These are phyloP conservation scores for Nyctibius bracteatus DNA, from an alignment of 2,113 vertebrate species.

Conservation along the genomic window DNA sequence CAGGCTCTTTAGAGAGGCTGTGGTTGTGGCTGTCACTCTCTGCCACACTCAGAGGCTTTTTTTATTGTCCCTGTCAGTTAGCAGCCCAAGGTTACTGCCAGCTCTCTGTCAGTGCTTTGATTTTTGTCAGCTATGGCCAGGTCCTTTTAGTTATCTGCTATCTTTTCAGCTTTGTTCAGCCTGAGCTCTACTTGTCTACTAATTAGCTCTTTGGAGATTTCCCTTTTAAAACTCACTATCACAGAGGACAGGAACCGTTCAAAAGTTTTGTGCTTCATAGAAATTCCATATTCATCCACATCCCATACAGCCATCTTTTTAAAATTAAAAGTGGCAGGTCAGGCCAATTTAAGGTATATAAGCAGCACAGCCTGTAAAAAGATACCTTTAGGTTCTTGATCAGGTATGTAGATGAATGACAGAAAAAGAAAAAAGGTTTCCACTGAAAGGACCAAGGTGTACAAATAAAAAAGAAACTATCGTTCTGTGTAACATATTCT, in stretches of 20 bases:
- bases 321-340: slow-evolving; percentile 85
- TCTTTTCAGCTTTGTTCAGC: slow-evolving; percentile 92
- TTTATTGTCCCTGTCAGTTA: slow-evolving; percentile 93
- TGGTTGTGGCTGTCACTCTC: slow-evolving; percentile 75
- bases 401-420: slow-evolving; percentile 77
- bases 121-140: slow-evolving; percentile 91
- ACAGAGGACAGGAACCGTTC: slow-evolving; percentile 85
- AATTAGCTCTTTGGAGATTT: slow-evolving; percentile 99
- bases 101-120: slow-evolving; percentile 90
- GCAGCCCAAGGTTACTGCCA: slow-evolving; percentile 90
- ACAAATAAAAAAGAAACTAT: slow-evolving; percentile 73
- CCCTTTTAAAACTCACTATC: slow-evolving; percentile 90
- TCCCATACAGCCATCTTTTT: slow-evolving; percentile 72
- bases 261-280: slow-evolving; percentile 87
- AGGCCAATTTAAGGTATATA: slow-evolving; percentile 83
- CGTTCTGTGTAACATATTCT: slow-evolving; percentile 83
- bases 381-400: slow-evolving; percentile 75
- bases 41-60: slow-evolving; percentile 75
- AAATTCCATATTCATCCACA: slow-evolving; percentile 86
- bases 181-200: slow-evolving; percentile 92
- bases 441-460: slow-evolving; percentile 59
- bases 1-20: slow-evolving; percentile 68
- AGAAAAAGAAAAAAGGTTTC: slow-evolving; percentile 57
- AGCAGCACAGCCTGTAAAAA: slow-evolving; percentile 55
- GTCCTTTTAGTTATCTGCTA: slow-evolving; percentile 86